These are phyloP conservation scores for Autographa gamma DNA, from an alignment of 2,888 invertebrate species.

Conservation along the genomic window DNA sequence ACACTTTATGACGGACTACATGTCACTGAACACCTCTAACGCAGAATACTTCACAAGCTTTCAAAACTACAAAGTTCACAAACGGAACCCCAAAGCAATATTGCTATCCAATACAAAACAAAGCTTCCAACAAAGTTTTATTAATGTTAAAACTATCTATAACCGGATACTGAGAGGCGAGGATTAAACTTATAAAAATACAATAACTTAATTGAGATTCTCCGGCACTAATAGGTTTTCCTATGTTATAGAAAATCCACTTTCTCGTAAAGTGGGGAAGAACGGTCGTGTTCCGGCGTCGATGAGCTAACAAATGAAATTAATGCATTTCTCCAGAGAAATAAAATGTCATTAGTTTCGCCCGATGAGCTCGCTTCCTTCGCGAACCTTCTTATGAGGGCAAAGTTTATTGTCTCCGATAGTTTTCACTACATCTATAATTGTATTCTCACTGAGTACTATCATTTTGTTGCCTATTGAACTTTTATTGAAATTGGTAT, in stretches of 20 bases:
- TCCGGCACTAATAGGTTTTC: conserved; percentile 75
- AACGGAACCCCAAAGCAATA: conserved; percentile 4
- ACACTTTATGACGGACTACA: conserved; percentile 30
- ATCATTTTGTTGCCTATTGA: conserved; percentile 32
- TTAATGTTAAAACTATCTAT: conserved; percentile 26
- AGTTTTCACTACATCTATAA: conserved; percentile 49
- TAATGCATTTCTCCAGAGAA: conserved; percentile 87
- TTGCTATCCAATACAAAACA: conserved; percentile 14
- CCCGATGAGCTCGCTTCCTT: conserved; percentile 79
- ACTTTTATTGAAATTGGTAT: conserved; percentile 15
- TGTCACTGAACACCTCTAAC: neutral
- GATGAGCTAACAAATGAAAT: conserved; percentile 87
- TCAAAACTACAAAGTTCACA: conserved; percentile 20
- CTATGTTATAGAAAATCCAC: conserved; percentile 79
- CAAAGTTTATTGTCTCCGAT: conserved; percentile 70
- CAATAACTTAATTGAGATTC: conserved; percentile 64
- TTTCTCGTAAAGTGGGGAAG: conserved; percentile 73
- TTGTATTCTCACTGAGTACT: conserved; percentile 35
- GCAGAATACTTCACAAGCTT: conserved; percentile 16
- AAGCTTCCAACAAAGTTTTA: conserved; percentile 17
- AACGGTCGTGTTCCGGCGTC: conserved; percentile 77
- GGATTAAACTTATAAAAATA: conserved; percentile 54
- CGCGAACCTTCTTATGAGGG: conserved; percentile 70
- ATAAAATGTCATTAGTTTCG: conserved; percentile 87
- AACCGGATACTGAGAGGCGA: conserved; percentile 37